phyloP scores from a whole-genome alignment of 2,888 invertebrate species.

The Epirrita christyi region DNA sequence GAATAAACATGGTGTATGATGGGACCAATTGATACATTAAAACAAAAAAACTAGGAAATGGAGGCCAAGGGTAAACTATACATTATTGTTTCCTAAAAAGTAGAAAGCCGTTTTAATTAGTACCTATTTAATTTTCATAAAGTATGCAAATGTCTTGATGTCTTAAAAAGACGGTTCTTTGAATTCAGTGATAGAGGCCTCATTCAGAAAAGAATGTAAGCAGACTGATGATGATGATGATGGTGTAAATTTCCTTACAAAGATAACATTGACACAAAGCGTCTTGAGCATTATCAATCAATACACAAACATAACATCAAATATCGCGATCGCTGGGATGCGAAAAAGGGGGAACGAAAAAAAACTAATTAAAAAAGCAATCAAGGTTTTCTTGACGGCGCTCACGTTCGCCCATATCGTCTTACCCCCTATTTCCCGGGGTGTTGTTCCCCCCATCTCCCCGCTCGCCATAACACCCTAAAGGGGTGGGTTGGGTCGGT shows the following conservation, averaged over 20 bases:
- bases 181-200: too few relatives aligned
- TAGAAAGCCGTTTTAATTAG: too few relatives aligned
- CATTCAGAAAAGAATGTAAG: too few relatives aligned
- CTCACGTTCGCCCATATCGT: constrained; percentile 85
- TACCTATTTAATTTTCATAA: too few relatives aligned
- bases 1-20: too few relatives aligned
- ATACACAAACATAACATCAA: constrained; percentile 57
- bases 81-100: too few relatives aligned
- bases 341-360: constrained; percentile 81
- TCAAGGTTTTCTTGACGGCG: constrained; percentile 85
- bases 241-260: not conserved
- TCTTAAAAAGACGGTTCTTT: too few relatives aligned
- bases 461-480: constrained; percentile 60
- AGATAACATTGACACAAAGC: constrained; percentile 47
- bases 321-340: constrained; percentile 78
- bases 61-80: too few relatives aligned
- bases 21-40: too few relatives aligned
- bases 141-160: too few relatives aligned
- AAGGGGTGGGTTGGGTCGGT: constrained; percentile 66
- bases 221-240: too few relatives aligned
- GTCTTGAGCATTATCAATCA: constrained; percentile 49
- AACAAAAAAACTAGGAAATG: too few relatives aligned
- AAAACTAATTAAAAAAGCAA: constrained; percentile 85
- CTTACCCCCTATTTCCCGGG: constrained; percentile 79
- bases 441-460: constrained; percentile 51